These are phyloP conservation scores for Digitonthophagus gazella DNA, from an alignment of 2,888 invertebrate species.

Conservation along the genomic window DNA sequence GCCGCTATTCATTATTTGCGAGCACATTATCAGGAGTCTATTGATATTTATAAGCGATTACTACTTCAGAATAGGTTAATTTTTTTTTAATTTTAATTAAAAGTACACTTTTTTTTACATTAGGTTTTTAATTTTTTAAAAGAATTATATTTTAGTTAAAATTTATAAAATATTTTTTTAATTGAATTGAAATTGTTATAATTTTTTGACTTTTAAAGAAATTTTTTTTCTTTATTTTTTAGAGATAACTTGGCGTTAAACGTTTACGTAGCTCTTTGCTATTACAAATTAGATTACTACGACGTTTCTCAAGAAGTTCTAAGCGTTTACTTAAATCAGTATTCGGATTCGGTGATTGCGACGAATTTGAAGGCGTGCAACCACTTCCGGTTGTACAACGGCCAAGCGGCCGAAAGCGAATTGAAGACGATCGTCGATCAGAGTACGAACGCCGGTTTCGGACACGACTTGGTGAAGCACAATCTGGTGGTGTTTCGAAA, in stretches of 20 bases:
- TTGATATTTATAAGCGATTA: slow-evolving; percentile 95
- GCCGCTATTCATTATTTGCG: slow-evolving; percentile 95
- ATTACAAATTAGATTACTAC: slow-evolving; percentile 97
- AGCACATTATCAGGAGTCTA: slow-evolving; percentile 97
- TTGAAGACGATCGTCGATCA: slow-evolving; percentile 75
- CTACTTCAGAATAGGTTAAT: slow-evolving; percentile 83
- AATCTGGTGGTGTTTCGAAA: slow-evolving; percentile 93
- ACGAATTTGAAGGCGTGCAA: slow-evolving; percentile 89
- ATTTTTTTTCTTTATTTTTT: slow-evolving; percentile 39
- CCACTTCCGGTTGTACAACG: slow-evolving; percentile 84
- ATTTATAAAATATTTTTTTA: too few relatives aligned
- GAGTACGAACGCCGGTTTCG: slow-evolving; percentile 72
- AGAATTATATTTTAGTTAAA: too few relatives aligned
- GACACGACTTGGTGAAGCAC: slow-evolving; percentile 89
- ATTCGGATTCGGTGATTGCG: slow-evolving; percentile 91
- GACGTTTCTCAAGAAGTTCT: slow-evolving; percentile 98
- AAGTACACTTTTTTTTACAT: too few relatives aligned
- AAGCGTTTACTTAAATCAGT: slow-evolving; percentile 86
- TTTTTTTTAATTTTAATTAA: slow-evolving; percentile 12
- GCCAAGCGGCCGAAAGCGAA: slow-evolving; percentile 91
- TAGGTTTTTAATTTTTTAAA: too few relatives aligned
- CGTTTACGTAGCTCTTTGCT: slow-evolving; percentile 95
- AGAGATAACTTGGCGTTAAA: slow-evolving; percentile 92
- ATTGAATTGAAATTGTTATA: too few relatives aligned
- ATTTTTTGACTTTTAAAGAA: too few relatives aligned